These are phyloP conservation scores for Pluvianellus socialis DNA, from an alignment of 2,113 vertebrate genomes.

Conservation along the genomic window DNA sequence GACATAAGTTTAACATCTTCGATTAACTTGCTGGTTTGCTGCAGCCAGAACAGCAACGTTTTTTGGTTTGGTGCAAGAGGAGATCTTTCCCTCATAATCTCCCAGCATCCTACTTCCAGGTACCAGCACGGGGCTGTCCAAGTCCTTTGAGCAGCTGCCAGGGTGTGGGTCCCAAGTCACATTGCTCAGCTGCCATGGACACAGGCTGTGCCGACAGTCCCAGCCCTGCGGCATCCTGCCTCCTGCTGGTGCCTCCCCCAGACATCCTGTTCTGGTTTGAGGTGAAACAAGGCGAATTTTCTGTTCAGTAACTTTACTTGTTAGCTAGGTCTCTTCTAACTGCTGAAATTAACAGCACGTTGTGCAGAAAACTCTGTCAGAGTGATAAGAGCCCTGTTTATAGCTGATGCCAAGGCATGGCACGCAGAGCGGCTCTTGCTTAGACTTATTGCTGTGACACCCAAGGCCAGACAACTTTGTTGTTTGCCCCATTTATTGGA, in stretches of 20 bases:
- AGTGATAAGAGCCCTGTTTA: too few relatives aligned
- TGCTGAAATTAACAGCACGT: too few relatives aligned
- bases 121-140: fast-evolving
- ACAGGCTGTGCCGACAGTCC: not conserved
- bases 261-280: not conserved
- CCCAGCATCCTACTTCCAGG: not conserved
- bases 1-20: not conserved
- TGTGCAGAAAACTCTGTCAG: too few relatives aligned
- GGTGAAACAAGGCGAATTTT: too few relatives aligned
- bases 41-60: not conserved
- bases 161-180: not conserved
- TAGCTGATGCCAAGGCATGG: too few relatives aligned
- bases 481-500: too few relatives aligned
- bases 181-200: fast-evolving
- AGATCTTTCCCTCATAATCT: not conserved
- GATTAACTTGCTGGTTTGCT: not conserved
- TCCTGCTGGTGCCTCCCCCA: not conserved
- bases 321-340: too few relatives aligned
- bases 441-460: too few relatives aligned
- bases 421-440: too few relatives aligned
- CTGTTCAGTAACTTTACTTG: too few relatives aligned
- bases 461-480: too few relatives aligned
- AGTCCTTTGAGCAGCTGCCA: not conserved
- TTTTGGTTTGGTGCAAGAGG: not conserved
- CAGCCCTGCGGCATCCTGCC: too few relatives aligned